Base-by-base conservation (phyloP, 2,797 vertebrate species). In the Pseudochromis fuscus region DNA sequence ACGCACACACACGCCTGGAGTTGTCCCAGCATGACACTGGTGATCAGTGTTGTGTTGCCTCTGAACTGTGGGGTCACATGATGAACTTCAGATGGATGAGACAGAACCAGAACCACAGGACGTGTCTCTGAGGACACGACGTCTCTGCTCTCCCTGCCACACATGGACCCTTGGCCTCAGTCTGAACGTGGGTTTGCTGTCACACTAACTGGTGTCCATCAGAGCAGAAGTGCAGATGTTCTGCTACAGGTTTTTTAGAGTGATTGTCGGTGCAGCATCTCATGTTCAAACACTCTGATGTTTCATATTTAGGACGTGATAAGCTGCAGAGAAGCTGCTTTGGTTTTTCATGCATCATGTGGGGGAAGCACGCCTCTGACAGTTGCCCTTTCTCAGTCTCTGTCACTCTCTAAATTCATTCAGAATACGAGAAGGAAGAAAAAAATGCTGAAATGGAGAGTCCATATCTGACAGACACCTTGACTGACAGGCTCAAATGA, bases 401-500 rank as follows among this genome's bases (percentile, higher is more conserved):
- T 86, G 84, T 89, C 90, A 87, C 71, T 84, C 77, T 61, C 79
- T 79, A 81, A 86, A 89, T 92, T 83, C 81, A 87, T 78, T 85
- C 79, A 83, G 79, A 93, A 89, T 83, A 75, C 3, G 28, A 76
- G 64, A 55, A 69, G 58, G 68, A 65, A 57, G 60, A 37, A 60
- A 73, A 87, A 85, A 72, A 68, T 61, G 27, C 67, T 87, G 85
- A 92, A 93, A 88, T 85, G 81, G 68, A 61, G 84, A 88, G 81
- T 87, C 72, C 50, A 70, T 90, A 91, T 90, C 82, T 91, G 91
- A 87, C 88, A 75, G 88, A 75, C 74, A 79, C 76, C 78, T 87
- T 92, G 90, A 94, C 84, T 93, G 92, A 91, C 91, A 88, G 88
- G 55, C 81, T 85, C 79, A 91, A 93, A 92, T 94, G 90, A 93